Evolutionary conservation across 2,113 vertebrate genomes (phyloP).

Genomic region (Cygnus atratus): DNA sequence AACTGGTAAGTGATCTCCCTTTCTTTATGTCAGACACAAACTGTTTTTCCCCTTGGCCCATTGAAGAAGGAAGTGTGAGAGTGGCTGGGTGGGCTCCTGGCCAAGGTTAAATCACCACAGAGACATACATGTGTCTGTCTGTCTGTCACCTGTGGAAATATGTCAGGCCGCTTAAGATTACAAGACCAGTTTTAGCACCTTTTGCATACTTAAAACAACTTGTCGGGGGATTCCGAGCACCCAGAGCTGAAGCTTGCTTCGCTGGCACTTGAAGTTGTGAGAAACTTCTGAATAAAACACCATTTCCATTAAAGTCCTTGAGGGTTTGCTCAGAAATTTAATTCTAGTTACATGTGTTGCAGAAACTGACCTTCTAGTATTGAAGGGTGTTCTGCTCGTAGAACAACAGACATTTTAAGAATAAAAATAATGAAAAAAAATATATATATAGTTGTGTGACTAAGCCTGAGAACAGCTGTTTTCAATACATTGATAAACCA

Average conservation of each 20-base stretch:
- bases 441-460: neutral
- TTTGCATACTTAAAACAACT: accelerated
- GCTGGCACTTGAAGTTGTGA: neutral
- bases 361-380: neutral
- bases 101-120: too few relatives aligned
- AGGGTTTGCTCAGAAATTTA: neutral
- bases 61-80: neutral
- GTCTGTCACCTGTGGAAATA: neutral
- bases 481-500: neutral
- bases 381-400: neutral
- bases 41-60: neutral
- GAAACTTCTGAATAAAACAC: neutral
- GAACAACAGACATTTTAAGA: neutral
- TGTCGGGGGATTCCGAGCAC: neutral
- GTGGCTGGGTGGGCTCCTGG: accelerated
- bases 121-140: accelerated
- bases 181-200: neutral
- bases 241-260: neutral
- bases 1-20: neutral
- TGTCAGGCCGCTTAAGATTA: neutral
- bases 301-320: neutral
- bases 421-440: neutral
- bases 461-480: neutral
- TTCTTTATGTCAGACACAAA: neutral
- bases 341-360: neutral